A percentile compares a stretch with the other conserved stretches of the same genome.
phyloP scores from a whole-genome alignment of 1,140 invertebrate species.

The Amphibalanus amphitrite region DNA sequence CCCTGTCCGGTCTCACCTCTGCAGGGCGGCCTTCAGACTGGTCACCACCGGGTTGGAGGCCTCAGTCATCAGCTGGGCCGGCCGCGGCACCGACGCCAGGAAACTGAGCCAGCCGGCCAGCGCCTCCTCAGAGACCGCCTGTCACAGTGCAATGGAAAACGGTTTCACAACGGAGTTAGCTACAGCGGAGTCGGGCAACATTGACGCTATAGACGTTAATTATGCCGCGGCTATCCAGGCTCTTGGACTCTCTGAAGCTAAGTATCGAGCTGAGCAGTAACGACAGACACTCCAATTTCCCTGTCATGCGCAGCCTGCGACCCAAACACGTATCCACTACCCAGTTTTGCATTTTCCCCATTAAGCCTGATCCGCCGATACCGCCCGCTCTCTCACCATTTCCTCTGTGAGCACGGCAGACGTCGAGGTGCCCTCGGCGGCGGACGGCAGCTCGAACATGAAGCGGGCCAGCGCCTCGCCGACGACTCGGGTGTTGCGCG shows the following conservation, averaged over 20 bases:
- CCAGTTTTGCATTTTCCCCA: no score
- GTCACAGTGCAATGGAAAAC: no score
- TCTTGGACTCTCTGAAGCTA: no score
- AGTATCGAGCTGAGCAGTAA: no score
- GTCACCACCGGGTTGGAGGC: neutral
- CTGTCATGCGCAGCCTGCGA: no score
- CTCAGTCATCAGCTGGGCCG: conserved; percentile 43
- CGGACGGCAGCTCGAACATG: conserved; percentile 50
- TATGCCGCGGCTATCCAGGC: no score
- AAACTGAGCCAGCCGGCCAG: conserved; percentile 55
- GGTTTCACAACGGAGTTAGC: no score
- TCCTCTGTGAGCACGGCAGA: conserved; percentile 4
- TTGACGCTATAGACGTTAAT: no score
- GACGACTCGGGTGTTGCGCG: conserved; percentile 51
- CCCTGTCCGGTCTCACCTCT: neutral
- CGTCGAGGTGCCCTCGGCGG: conserved; percentile 10
- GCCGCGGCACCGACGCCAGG: conserved; percentile 44
- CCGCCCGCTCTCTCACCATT: conserved; percentile 21
- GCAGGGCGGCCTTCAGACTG: neutral
- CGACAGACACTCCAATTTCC: no score
- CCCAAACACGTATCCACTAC: no score
- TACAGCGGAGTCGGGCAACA: no score
- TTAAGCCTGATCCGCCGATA: no score
- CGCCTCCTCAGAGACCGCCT: conserved; percentile 52
- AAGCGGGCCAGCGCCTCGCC: conserved; percentile 66